Percentiles rank a stretch among this genome's conserved stretches.
phyloP scores from a whole-genome alignment of 2,797 vertebrate species.

The Scolopax bukidnonensis region DNA sequence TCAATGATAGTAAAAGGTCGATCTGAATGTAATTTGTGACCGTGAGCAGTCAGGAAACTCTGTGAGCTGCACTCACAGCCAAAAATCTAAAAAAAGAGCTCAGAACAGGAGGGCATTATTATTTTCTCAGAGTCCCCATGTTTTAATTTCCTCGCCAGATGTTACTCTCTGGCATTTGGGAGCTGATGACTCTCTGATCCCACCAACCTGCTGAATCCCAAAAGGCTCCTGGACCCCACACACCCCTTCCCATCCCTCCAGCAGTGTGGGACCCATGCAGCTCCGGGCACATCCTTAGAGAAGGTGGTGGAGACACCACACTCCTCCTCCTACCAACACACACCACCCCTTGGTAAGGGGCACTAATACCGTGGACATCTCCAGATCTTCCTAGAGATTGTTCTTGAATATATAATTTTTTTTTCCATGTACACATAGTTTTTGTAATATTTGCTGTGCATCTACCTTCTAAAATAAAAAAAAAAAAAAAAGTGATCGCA shows the following conservation, averaged over 20 bases:
- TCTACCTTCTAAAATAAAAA: neutral
- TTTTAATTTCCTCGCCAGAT: neutral
- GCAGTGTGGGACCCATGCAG: neutral
- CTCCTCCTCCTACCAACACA: neutral
- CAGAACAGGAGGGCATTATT: neutral
- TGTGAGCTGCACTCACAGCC: neutral
- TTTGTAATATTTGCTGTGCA: neutral
- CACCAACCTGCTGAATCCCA: neutral
- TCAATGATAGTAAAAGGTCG: neutral
- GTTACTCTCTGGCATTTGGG: neutral
- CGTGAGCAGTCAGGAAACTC: neutral
- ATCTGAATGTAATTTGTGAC: neutral
- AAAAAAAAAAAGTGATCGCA: neutral
- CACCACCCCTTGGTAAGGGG: too few relatives aligned
- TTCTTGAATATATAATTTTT: too few relatives aligned
- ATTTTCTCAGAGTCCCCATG: neutral
- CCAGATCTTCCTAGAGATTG: neutral
- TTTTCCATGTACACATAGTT: neutral
- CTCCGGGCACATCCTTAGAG: neutral
- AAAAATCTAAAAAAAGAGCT: neutral
- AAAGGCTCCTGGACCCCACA: rapidly evolving
- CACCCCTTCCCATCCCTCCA: rapidly evolving
- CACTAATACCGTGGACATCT: rapidly evolving
- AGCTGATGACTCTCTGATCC: neutral
- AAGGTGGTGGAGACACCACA: neutral